Conservation (phyloP, 2,113 vertebrate species). For the Leptocoma aspasia region DNA sequence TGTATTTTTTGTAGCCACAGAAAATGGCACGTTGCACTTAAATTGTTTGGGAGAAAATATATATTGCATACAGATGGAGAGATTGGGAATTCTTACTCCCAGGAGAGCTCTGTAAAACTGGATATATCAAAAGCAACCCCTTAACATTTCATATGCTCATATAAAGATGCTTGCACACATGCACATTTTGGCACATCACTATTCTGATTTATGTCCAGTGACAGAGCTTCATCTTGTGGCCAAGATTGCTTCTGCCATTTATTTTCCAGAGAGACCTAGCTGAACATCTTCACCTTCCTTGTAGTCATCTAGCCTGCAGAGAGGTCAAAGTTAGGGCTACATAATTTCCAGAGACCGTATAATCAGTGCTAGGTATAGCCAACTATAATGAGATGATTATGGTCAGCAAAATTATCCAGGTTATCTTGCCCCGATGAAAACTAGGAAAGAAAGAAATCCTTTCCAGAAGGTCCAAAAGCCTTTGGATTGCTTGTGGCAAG, state of each 20-base stretch:
- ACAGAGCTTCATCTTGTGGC: not conserved
- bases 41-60: not conserved
- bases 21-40: slow-evolving; percentile 42
- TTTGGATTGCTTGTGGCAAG: not conserved
- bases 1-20: slow-evolving; percentile 23
- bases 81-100: not conserved
- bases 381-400: not conserved
- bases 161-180: not conserved
- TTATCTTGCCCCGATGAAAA: not conserved
- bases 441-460: not conserved
- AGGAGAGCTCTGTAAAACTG: not conserved
- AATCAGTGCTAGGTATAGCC: not conserved
- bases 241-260: not conserved
- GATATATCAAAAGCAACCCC: not conserved
- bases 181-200: not conserved
- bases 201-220: not conserved
- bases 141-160: not conserved
- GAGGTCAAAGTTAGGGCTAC: not conserved
- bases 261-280: not conserved
- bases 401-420: not conserved
- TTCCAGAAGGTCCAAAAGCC: not conserved
- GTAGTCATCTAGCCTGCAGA: not conserved
- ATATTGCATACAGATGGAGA: not conserved
- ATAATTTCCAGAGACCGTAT: not conserved
- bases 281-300: not conserved